Conservation (phyloP, 2,888 invertebrate species). For the Galeruca laticollis region DNA sequence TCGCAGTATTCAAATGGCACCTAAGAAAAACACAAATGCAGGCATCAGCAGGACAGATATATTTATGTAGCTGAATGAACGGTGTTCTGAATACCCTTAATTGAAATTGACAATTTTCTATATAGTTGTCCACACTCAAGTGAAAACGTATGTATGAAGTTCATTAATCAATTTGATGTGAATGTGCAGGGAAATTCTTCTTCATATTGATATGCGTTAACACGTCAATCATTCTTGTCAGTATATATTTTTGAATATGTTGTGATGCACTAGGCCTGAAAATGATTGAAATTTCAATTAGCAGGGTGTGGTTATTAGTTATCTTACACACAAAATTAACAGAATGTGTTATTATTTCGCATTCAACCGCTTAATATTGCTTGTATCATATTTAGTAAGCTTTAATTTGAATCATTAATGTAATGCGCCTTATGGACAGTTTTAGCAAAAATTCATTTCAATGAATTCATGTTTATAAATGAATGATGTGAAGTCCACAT, state of each 20-base stretch:
- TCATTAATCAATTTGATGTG: constrained; percentile 42
- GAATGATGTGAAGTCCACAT: too few relatives aligned
- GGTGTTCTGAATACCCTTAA: constrained; percentile 29
- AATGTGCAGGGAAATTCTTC: constrained; percentile 14
- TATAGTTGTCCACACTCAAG: constrained; percentile 39
- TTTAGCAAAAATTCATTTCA: too few relatives aligned
- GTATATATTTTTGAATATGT: not conserved
- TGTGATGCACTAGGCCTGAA: constrained; percentile 3
- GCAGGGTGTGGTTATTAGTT: not conserved
- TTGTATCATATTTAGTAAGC: too few relatives aligned
- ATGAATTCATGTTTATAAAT: too few relatives aligned
- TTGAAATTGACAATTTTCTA: constrained; percentile 44
- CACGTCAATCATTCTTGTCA: constrained; percentile 7
- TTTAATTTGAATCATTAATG: too few relatives aligned
- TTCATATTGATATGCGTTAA: constrained; percentile 11
- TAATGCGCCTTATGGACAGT: too few relatives aligned
- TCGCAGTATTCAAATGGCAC: too few relatives aligned
- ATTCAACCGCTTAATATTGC: too few relatives aligned
- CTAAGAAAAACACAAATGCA: too few relatives aligned
- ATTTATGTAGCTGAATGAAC: not conserved
- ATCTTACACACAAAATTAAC: not conserved
- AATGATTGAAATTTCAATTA: not conserved
- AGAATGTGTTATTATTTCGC: too few relatives aligned
- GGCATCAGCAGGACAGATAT: not conserved
- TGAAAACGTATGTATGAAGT: constrained; percentile 39